Percentiles rank a stretch among this genome's conserved stretches.
Evolutionary conservation across 1,140 invertebrate species (phyloP).

Genomic region (Lerema accius): DNA sequence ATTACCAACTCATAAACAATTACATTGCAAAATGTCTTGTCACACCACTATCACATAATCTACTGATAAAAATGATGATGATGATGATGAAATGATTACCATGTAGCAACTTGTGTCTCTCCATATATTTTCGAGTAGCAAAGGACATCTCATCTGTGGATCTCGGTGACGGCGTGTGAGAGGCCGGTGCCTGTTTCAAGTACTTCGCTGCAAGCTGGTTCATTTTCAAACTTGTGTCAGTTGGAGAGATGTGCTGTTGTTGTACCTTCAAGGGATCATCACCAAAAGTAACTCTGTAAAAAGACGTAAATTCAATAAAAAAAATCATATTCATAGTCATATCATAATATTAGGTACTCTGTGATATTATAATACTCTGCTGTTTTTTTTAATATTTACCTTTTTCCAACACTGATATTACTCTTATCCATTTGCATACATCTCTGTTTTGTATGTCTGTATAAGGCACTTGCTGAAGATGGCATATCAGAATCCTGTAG

Average conservation of each 20-base stretch:
- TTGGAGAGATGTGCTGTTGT: slow-evolving; percentile 56
- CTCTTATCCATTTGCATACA: slow-evolving; percentile 74
- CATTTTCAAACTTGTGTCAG: slow-evolving; percentile 85
- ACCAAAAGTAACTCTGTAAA: slow-evolving; percentile 81
- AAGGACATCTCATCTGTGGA: slow-evolving; percentile 84
- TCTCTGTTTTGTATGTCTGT: slow-evolving; percentile 64
- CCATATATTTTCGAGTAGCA: slow-evolving; percentile 86
- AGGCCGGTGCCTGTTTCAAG: slow-evolving; percentile 72
- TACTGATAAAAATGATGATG: no score
- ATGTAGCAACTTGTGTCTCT: slow-evolving; percentile 85
- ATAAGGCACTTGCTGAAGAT: slow-evolving; percentile 72
- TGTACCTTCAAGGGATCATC: slow-evolving; percentile 57
- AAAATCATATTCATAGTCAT: no score
- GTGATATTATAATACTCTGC: no score
- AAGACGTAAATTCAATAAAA: no score
- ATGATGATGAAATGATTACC: no score
- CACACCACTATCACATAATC: no score
- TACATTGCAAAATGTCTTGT: no score
- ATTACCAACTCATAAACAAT: no score
- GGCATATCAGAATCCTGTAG: slow-evolving; percentile 77
- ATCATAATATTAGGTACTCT: no score
- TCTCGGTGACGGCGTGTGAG: slow-evolving; percentile 49
- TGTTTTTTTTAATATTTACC: slow-evolving; percentile 54
- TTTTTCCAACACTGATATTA: slow-evolving; percentile 75
- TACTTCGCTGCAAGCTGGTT: slow-evolving; percentile 87